Percentiles rank a stretch among this genome's conserved stretches.
phyloP scores from a whole-genome alignment of 64 coral and sea anemone genomes.

The Montipora cactus region DNA sequence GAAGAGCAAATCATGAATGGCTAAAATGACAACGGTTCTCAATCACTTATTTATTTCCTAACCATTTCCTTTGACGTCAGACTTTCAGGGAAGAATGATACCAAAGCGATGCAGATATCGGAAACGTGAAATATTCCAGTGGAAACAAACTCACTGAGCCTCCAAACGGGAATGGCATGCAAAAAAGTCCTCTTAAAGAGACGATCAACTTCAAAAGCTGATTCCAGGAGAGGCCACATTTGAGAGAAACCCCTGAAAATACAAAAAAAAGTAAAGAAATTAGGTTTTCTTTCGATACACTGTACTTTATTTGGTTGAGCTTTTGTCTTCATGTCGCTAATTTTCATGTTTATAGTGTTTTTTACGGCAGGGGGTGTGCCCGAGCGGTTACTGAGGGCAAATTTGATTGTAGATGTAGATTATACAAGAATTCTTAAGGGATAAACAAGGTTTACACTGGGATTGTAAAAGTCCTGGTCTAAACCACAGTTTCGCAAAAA shows the following conservation, averaged over 20 bases:
- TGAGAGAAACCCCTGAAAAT: neutral
- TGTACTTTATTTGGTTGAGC: too few relatives aligned
- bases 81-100: neutral
- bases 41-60: neutral
- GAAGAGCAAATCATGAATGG: neutral
- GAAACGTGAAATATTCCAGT: constrained; percentile 3
- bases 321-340: too few relatives aligned
- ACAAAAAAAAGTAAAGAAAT: neutral
- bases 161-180: neutral
- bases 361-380: neutral
- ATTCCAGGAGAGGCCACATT: neutral
- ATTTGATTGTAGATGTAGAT: too few relatives aligned
- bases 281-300: too few relatives aligned
- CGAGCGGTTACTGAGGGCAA: too few relatives aligned
- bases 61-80: neutral
- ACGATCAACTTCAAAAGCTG: constrained; percentile 28
- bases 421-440: too few relatives aligned
- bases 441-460: too few relatives aligned
- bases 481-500: too few relatives aligned
- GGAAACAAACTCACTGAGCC: neutral
- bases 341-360: too few relatives aligned
- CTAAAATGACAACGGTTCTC: neutral
- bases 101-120: neutral
- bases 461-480: too few relatives aligned
- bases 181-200: constrained; percentile 13